A percentile compares a stretch with the other conserved stretches of the same genome.
These are phyloP conservation scores for Calliscelio sp. DNA, from an alignment of 2,888 invertebrate genomes.

Conservation along the genomic window DNA sequence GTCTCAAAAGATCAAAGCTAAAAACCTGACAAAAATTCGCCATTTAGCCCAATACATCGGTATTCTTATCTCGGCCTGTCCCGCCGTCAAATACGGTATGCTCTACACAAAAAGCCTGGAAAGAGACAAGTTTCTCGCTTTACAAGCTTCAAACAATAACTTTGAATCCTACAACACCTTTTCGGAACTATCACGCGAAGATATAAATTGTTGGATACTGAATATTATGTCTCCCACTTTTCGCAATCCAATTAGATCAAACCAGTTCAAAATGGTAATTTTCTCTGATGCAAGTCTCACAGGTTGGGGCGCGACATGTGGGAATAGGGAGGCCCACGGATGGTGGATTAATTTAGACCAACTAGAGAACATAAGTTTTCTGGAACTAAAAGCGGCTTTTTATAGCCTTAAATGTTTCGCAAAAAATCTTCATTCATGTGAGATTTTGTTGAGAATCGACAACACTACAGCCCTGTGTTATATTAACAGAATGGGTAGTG, in stretches of 20 bases:
- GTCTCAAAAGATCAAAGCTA: too few relatives aligned
- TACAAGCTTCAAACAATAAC: background rate
- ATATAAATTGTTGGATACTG: too few relatives aligned
- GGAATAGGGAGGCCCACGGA: background rate
- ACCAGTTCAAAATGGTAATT: background rate
- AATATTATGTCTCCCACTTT: too few relatives aligned
- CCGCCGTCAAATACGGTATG: background rate
- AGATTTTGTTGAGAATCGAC: slow-evolving; percentile 4
- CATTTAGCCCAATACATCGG: background rate
- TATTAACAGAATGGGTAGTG: slow-evolving; percentile 21
- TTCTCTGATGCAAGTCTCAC: background rate
- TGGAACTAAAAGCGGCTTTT: slow-evolving; percentile 12
- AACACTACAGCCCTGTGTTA: slow-evolving; percentile 8
- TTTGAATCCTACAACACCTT: too few relatives aligned
- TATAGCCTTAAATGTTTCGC: slow-evolving; percentile 14
- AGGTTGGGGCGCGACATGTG: background rate
- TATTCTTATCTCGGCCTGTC: background rate
- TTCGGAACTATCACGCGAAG: too few relatives aligned
- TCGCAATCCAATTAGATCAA: too few relatives aligned
- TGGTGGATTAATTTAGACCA: slow-evolving; percentile 8
- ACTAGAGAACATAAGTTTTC: slow-evolving; percentile 5
- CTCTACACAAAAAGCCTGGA: background rate
- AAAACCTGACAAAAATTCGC: background rate
- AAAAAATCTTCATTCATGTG: background rate
- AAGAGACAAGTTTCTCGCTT: background rate